A percentile compares a stretch with the other conserved stretches of the same genome.
phyloP scores from a whole-genome alignment of 2,797 vertebrate species.

The Spondyliosoma cantharus region DNA sequence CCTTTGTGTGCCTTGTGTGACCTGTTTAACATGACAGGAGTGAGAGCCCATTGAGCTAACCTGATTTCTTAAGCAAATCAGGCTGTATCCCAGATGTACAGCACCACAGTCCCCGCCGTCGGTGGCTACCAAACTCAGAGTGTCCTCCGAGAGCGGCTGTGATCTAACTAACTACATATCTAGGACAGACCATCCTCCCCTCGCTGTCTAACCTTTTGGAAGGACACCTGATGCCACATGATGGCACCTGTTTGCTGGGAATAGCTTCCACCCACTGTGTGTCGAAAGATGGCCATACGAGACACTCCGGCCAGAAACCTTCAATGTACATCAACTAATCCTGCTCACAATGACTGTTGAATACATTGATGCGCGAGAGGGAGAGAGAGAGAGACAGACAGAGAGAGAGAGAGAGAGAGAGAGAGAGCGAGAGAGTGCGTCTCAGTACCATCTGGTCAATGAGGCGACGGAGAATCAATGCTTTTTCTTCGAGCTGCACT shows the following conservation, averaged over 20 bases:
- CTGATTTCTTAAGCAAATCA: constrained; percentile 75
- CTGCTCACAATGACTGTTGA: constrained; percentile 62
- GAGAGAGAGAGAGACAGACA: constrained; percentile 30
- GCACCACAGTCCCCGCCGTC: constrained; percentile 45
- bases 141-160: constrained; percentile 61
- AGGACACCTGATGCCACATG: constrained; percentile 73
- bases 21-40: constrained; percentile 60
- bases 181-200: constrained; percentile 63
- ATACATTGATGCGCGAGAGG: constrained; percentile 50
- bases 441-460: constrained; percentile 67
- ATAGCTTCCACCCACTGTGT: constrained; percentile 50
- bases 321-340: constrained; percentile 54
- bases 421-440: constrained; percentile 20
- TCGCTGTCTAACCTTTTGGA: constrained; percentile 58
- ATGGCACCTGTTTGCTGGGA: constrained; percentile 74
- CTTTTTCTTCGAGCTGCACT: constrained; percentile 40
- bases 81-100: constrained; percentile 70
- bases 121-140: constrained; percentile 57
- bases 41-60: constrained; percentile 59
- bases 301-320: constrained; percentile 29
- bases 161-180: constrained; percentile 67
- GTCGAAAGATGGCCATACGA: constrained; percentile 48
- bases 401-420: constrained; percentile 26
- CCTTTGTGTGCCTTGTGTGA: not conserved
- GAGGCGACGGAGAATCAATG: constrained; percentile 30